Base-by-base conservation (phyloP, 1,140 invertebrate genomes). In the Antheraea pernyi region DNA sequence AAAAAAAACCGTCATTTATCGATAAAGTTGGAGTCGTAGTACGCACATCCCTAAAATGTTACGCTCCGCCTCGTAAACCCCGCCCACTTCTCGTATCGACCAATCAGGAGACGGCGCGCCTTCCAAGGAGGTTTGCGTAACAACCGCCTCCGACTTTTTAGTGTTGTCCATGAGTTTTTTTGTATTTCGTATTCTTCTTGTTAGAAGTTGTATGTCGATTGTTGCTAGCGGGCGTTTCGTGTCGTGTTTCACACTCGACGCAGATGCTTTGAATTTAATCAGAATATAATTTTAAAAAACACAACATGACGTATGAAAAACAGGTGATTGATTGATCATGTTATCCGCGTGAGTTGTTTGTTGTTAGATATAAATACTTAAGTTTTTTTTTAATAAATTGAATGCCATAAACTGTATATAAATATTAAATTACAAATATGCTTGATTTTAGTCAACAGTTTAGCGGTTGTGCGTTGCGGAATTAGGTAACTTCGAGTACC, bases 141-240 rank as follows among this genome's bases (percentile, higher is more conserved):
- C 69, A 53, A 19, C 83, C 83, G 83, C 86, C 84, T 80, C 72
- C 58, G 74, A 69, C 77, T 80, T 80, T 88, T 85, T 91, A 90
- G 89, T 89, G 87, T 86, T 89, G 89, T 84, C 83, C 83, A 85
- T 87, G 84, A 85, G 74, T 84, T 81, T 85, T 89, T 87, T 85
- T 89, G 86, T 84, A 83, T 83, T 80, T 86, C 85, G 81, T 13
- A 18, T 83, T 77, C 19, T 75, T 71, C 67, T 76, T 70, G 65
- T 76, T 36, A 62, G 37, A 67, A 71, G 68, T 71, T 62, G 67
- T 73, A 67, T 61, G 64, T 78, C 76, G 78, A 81, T 79, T 78
- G 80, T 81, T 70, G 72, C 78, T 78, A 78, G 77, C 76, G 75
- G 79, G 78, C 80, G 46, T 66, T 58, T 68, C 37, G 61, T 59